phyloP scores from a whole-genome alignment of 1,140 invertebrate genomes.

The Belonocnema kinseyi region DNA sequence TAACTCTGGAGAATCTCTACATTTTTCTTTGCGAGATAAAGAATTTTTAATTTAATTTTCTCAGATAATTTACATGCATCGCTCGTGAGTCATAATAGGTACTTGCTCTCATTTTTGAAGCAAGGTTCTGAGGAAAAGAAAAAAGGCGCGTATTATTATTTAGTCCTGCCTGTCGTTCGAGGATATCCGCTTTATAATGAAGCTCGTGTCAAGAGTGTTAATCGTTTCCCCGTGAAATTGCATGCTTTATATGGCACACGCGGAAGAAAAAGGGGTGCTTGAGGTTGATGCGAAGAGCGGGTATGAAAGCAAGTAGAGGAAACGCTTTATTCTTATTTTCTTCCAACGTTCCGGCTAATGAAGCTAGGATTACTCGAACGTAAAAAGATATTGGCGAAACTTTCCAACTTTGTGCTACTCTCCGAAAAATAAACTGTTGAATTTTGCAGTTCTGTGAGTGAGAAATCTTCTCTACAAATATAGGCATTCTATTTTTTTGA shows the following conservation, averaged over 20 bases:
- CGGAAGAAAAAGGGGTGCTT: background rate
- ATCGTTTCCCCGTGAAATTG: conserved; percentile 30
- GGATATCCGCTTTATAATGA: conserved; percentile 29
- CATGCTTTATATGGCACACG: conserved; percentile 8
- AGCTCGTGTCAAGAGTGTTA: conserved; percentile 30
- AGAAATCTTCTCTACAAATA: background rate
- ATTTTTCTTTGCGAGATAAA: background rate
- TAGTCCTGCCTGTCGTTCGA: conserved; percentile 25
- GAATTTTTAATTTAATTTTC: conserved; percentile 20
- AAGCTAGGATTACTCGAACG: conserved; percentile 14
- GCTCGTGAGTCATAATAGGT: background rate
- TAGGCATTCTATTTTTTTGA: no score
- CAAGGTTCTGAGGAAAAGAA: background rate
- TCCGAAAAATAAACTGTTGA: background rate
- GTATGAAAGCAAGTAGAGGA: conserved; percentile 1
- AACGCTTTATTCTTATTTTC: conserved; percentile 9
- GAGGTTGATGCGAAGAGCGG: conserved; percentile 19
- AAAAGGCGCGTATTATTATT: conserved; percentile 26
- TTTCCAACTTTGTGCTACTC: background rate
- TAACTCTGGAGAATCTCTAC: no score
- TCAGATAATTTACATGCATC: background rate
- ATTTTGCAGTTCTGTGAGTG: background rate
- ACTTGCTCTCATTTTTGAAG: background rate
- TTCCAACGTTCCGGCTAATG: conserved; percentile 12
- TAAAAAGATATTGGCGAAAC: conserved; percentile 8